Conservation (phyloP, 2,888 invertebrate genomes). For the Nephrotoma appendiculata region DNA sequence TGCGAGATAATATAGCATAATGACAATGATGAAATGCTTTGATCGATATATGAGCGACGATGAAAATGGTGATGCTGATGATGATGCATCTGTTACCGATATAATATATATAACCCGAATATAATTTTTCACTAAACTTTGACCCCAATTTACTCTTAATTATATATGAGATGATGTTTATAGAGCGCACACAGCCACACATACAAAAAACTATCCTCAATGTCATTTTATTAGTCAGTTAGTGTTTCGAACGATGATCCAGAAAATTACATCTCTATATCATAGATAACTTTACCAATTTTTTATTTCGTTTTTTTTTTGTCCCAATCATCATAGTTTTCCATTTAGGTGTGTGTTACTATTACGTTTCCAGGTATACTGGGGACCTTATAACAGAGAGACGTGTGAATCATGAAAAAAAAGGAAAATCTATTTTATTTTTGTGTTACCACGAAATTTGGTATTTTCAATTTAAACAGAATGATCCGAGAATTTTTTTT, state of each 20-base stretch:
- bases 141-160: neutral
- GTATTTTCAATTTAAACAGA: neutral
- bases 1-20: neutral
- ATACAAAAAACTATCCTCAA: neutral
- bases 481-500: neutral
- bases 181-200: no score
- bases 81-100: no score
- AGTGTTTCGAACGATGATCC: neutral
- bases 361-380: neutral
- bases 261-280: neutral
- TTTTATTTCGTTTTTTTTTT: no score
- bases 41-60: neutral
- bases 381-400: neutral
- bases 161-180: no score
- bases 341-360: neutral
- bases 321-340: neutral
- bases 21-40: neutral
- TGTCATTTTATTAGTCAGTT: neutral
- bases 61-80: no score
- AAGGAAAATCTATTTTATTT: neutral
- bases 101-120: no score
- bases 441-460: neutral
- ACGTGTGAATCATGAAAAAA: neutral
- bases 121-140: neutral
- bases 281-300: no score